phyloP scores from a whole-genome alignment of 2,113 vertebrate genomes.

The Micronycteris hirsuta region DNA sequence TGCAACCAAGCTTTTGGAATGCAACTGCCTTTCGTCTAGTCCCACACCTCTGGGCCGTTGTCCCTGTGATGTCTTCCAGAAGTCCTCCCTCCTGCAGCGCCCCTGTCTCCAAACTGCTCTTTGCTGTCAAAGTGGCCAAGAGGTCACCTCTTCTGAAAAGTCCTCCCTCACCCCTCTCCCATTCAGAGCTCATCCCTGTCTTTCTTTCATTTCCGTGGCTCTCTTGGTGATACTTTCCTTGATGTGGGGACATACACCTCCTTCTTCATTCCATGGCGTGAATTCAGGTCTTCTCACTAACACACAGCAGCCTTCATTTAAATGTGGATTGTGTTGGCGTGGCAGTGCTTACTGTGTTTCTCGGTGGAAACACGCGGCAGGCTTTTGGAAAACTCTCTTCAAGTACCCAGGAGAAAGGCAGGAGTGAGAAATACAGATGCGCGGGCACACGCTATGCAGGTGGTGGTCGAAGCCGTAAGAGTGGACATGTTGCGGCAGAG shows the following conservation, averaged over 20 bases:
- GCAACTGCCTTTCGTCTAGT: background rate
- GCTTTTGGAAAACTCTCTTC: background rate
- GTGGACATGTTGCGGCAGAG: background rate
- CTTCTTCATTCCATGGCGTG: background rate
- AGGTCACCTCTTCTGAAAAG: background rate
- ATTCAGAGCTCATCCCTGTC: background rate
- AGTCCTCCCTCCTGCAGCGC: background rate
- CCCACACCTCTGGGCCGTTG: background rate
- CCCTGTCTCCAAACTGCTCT: background rate
- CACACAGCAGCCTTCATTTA: background rate
- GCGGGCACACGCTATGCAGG: no score
- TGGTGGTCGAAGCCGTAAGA: background rate
- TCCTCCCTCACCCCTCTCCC: background rate
- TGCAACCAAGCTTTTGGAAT: background rate
- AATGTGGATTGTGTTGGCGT: background rate
- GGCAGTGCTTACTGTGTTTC: background rate
- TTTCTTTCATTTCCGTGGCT: background rate
- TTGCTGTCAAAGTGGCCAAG: background rate
- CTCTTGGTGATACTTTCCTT: background rate
- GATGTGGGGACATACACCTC: background rate
- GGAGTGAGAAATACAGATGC: background rate
- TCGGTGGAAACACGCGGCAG: background rate
- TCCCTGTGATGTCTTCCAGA: background rate
- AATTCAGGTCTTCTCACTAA: background rate
- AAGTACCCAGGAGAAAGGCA: background rate